Evolutionary conservation across 2,113 vertebrate genomes (phyloP), one percentile per base, ranked within the genome.

Genomic region (Petrocephalus zakoni): DNA sequence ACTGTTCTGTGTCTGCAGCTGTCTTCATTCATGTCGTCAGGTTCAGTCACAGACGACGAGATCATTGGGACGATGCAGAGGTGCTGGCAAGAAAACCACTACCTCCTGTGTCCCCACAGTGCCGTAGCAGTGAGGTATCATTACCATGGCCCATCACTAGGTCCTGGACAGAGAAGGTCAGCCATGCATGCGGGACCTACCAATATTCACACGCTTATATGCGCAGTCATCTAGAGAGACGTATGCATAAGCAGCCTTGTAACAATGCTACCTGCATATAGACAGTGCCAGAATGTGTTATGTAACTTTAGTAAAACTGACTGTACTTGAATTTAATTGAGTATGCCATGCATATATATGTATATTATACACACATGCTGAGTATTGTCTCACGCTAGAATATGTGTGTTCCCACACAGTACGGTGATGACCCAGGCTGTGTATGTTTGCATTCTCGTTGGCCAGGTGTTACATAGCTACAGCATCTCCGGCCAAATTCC

Each of bases 401-500:
- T 29, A 64, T 37, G 68, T 42, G 25, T 75, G 17, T 2, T 47
- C 9, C 22, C 46, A 51, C 61, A 22, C n/a, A 72, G 58, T 49
- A 37, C 61, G 13, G 21, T 64, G 34, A 78, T 78, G 42, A 78
- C 19, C 34, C 34, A 17, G 72, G 34, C 25, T 29, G 61, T 29
- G 61, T 82, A 47, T 82, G 42, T 51, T 10, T 2, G 7, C 52
- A 22, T 87, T 87, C 53, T 87, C 34, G 42, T 29, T 46, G 37
- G 92, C 89, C 85, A 95, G 96, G 58, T 98, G 97, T 89, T 99
- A 96, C 83, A 90, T 99, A 11, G 97, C 97, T 7, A 95, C 98
- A 0, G 98, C 97, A 2, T 98, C 97, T 0, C 94, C 97, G 5
- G 97, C 94, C 91, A 99, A 99, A 93, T 99, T 99, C 91, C 94